Evolutionary conservation across 2,113 vertebrate species (phyloP), one percentile per base, ranked within the genome.

Genomic region (Tachysurus fulvidraco): DNA sequence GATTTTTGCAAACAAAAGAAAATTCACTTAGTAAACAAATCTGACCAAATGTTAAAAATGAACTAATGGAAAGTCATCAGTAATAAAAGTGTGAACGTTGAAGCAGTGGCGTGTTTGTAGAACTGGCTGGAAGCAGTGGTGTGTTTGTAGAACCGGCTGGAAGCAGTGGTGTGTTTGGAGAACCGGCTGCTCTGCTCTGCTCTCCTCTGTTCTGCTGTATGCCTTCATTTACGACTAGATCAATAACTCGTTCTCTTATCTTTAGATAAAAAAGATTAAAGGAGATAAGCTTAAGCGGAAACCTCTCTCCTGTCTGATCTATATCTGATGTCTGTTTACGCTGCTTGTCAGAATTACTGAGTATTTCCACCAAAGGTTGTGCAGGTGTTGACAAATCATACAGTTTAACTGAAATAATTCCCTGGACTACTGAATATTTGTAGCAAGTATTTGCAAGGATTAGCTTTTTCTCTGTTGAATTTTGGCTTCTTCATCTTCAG

Each of bases 221-320:
- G 84, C 52, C 71, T 83, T 59, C 36, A 74, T 86, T 55, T 79
- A 59, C 0, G 41, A 71, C 52, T 79, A 55, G 67, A 88, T 85
- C 77, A 81, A 88, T 64, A 86, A 30, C 55, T 69, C 80, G 19
- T 10, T 80, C 8, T 7, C 67, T 86, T 81, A 83, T 87, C 81
- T 87, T 82, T 80, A 46, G 12, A 76, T 17, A 25, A 76, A 10
- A 25, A 4, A 21, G 77, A 80, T 59, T 59, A 41, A 54, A 19
- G 3, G 17, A 59, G 78, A 60, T 80, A 13, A 59, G n/a, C 54
- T 5, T 36, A 57, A 36, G 17, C 54, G 9, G 52, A 82, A 52
- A n/a, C 25, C 19, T 46, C 57, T 44, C 36, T 81, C 55, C 21
- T 81, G 30, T 81, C 57, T 81, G 79, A 60, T 46, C 57, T 81